Evolutionary conservation across 2,113 vertebrate genomes (phyloP).

Genomic region (Tursiops truncatus): DNA sequence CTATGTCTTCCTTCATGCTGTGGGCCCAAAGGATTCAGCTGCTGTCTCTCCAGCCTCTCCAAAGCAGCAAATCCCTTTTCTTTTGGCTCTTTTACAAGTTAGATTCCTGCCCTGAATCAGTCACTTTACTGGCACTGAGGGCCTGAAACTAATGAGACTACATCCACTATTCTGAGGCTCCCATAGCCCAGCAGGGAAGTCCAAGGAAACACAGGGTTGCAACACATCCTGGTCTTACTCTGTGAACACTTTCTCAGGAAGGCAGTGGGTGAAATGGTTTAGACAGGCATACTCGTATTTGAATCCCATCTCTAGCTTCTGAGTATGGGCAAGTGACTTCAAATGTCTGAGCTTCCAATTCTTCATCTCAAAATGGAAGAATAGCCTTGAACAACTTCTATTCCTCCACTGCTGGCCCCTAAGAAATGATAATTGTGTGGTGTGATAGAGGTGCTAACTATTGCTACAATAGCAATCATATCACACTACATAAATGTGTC

Average conservation of each 20-base stretch:
- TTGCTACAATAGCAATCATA: not conserved
- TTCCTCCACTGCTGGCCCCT: not conserved
- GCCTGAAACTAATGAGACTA: not conserved
- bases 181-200: too few species aligned
- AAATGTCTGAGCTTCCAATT: not conserved
- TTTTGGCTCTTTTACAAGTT: not conserved
- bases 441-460: not conserved
- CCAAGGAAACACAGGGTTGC: fast-evolving
- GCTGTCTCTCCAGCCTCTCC: too few species aligned
- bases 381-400: not conserved
- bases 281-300: not conserved
- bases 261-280: not conserved
- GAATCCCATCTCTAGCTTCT: not conserved
- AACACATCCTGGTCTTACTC: fast-evolving
- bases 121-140: not conserved
- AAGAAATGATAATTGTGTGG: not conserved
- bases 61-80: not conserved
- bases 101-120: not conserved
- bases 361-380: not conserved
- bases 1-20: fast-evolving
- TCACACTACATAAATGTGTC: not conserved
- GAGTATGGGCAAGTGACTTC: not conserved
- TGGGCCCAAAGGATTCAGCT: not conserved
- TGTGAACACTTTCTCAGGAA: not conserved
- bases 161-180: not conserved